phyloP scores from a whole-genome alignment of 2,113 vertebrate genomes.

The Pteronura brasiliensis region DNA sequence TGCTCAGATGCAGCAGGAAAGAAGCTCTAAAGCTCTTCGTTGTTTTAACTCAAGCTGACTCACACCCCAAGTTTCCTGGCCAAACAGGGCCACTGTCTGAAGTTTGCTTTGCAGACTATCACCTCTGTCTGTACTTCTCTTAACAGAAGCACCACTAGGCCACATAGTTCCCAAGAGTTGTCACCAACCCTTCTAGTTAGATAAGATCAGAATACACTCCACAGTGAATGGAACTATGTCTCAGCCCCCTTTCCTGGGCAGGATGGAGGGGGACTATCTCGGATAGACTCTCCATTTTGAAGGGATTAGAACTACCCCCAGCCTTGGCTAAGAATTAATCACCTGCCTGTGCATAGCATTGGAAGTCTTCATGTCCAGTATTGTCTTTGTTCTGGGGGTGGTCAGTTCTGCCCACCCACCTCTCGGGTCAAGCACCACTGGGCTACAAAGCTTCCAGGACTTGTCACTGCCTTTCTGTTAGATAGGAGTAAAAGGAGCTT shows the following conservation, averaged over 20 bases:
- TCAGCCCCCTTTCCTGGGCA: not conserved
- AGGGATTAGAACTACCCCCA: not conserved
- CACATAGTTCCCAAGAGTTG: not conserved
- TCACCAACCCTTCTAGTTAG: not conserved
- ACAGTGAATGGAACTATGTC: not conserved
- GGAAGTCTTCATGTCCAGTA: not conserved
- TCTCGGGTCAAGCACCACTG: not conserved
- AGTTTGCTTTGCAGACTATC: not conserved
- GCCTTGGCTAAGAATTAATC: not conserved
- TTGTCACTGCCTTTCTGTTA: not conserved
- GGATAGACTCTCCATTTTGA: not conserved
- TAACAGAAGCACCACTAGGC: not conserved
- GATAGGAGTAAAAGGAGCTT: not conserved
- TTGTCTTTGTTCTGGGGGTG: not conserved
- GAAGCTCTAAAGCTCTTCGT: not conserved
- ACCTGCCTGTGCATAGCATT: not conserved
- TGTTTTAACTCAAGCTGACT: not conserved
- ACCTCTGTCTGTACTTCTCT: not conserved
- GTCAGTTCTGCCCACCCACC: not conserved
- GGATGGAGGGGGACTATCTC: not conserved
- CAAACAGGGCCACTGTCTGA: not conserved
- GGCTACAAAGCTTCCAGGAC: not conserved
- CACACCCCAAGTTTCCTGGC: not conserved
- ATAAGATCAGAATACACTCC: not conserved
- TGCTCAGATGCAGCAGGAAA: not conserved